These are phyloP conservation scores for Pleuronectes platessa DNA, from an alignment of 2,113 vertebrate species.

Conservation along the genomic window DNA sequence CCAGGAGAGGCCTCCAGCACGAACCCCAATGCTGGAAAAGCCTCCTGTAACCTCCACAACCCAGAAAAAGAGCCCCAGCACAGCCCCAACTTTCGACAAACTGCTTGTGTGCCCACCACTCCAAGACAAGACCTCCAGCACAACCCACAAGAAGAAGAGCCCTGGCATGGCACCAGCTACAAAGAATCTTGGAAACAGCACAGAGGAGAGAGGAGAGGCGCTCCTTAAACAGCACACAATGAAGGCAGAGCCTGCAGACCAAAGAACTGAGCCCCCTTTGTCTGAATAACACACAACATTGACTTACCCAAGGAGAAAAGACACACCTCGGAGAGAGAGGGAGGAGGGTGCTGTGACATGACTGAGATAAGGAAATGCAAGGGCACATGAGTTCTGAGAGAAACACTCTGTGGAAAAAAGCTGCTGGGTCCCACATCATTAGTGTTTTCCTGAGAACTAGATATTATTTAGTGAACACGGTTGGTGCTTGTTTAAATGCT, in stretches of 20 bases:
- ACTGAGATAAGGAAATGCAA: conserved; percentile 22
- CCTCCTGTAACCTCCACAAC: conserved; percentile 8
- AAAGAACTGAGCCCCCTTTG: conserved; percentile 80
- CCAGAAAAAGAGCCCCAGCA: conserved; percentile 34
- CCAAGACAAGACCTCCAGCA: conserved; percentile 37
- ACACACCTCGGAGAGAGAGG: conserved; percentile 9
- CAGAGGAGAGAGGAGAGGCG: conserved; percentile 50
- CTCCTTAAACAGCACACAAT: conserved; percentile 71
- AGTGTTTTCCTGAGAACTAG: background rate
- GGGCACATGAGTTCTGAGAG: conserved; percentile 6
- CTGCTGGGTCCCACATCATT: no score
- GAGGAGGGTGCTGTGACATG: conserved; percentile 30
- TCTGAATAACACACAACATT: conserved; percentile 56
- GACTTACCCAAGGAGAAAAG: conserved; percentile 45
- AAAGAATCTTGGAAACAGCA: conserved; percentile 50
- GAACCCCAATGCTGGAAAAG: conserved; percentile 14
- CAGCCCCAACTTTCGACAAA: conserved; percentile 39
- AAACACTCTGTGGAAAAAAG: no score
- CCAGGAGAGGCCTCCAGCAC: conserved; percentile 22
- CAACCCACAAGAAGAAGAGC: conserved; percentile 39
- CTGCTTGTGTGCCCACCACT: conserved; percentile 21
- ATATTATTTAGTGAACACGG: background rate
- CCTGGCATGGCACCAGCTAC: background rate
- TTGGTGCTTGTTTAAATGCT: conserved; percentile 1
- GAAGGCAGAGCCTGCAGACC: conserved; percentile 75